phyloP scores from a whole-genome alignment of 1,140 invertebrate species.

The Cotesia vestalis region DNA sequence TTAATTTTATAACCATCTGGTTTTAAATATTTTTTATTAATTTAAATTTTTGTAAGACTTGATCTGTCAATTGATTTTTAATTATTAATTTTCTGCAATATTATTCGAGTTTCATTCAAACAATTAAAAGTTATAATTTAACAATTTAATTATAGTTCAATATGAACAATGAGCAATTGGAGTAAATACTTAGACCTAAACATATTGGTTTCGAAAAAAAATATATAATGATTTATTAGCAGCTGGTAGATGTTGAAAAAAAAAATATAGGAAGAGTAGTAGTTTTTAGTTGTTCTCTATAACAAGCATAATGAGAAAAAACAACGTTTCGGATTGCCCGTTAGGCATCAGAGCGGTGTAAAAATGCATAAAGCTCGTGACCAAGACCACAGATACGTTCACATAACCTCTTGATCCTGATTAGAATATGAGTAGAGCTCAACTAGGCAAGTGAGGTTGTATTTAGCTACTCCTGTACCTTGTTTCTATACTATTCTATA shows the following conservation, averaged over 20 bases:
- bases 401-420: slow-evolving; percentile 66
- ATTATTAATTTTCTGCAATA: too few relatives aligned
- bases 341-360: slow-evolving; percentile 11
- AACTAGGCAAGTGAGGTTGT: slow-evolving; percentile 30
- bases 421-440: slow-evolving; percentile 60
- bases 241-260: slow-evolving; percentile 19
- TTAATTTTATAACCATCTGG: slow-evolving; percentile 24
- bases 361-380: slow-evolving; percentile 46
- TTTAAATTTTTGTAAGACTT: too few relatives aligned
- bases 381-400: slow-evolving; percentile 54
- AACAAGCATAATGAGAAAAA: slow-evolving; percentile 14
- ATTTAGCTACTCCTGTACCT: slow-evolving; percentile 24
- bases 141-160: too few relatives aligned
- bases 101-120: too few relatives aligned
- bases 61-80: too few relatives aligned
- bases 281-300: slow-evolving; percentile 22
- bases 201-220: neutral
- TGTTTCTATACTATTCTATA: neutral
- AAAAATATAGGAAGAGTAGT: slow-evolving; percentile 53
- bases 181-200: slow-evolving; percentile 22
- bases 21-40: too few relatives aligned
- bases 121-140: too few relatives aligned
- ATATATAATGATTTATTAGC: neutral
- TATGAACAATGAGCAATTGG: too few relatives aligned
- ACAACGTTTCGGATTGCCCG: slow-evolving; percentile 26